phyloP scores from a whole-genome alignment of 2,113 vertebrate species.

The Ochotona curzoniae region DNA sequence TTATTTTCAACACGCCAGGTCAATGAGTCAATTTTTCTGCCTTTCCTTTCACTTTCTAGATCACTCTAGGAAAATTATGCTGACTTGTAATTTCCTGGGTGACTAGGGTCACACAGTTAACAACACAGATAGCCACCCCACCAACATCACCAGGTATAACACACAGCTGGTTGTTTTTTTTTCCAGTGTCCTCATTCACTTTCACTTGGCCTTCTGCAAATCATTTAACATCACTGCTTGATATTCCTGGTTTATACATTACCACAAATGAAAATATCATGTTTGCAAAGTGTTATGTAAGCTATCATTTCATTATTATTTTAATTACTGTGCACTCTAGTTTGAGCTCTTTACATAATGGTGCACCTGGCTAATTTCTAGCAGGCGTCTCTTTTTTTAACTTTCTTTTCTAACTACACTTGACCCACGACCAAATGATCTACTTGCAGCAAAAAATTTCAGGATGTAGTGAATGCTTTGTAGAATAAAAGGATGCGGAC shows the following conservation, averaged over 20 bases:
- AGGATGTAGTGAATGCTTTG: not conserved
- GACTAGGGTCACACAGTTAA: not conserved
- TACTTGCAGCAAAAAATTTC: conserved; percentile 46
- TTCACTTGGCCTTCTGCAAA: conserved; percentile 44
- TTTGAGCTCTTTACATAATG: conserved; percentile 67
- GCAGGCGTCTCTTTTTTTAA: conserved; percentile 50
- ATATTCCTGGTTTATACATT: conserved; percentile 45
- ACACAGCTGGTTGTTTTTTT: not conserved
- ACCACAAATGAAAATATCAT: conserved; percentile 72
- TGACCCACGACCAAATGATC: conserved; percentile 32
- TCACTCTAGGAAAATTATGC: not conserved
- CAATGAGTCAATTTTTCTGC: not conserved
- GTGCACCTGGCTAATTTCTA: conserved; percentile 75
- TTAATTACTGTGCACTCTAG: conserved; percentile 62
- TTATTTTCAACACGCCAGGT: not conserved
- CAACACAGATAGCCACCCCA: not conserved
- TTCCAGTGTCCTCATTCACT: conserved; percentile 26
- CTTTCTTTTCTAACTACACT: conserved; percentile 55
- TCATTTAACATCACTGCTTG: conserved; percentile 2
- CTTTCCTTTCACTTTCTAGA: not conserved
- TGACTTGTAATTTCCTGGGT: not conserved
- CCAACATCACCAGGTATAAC: not conserved
- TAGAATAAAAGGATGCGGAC: not conserved
- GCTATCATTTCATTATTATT: conserved; percentile 66
- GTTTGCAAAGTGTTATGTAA: conserved; percentile 61